Evolutionary conservation across 2,113 vertebrate genomes (phyloP).

Genomic region (Gasterosteus aculeatus): DNA sequence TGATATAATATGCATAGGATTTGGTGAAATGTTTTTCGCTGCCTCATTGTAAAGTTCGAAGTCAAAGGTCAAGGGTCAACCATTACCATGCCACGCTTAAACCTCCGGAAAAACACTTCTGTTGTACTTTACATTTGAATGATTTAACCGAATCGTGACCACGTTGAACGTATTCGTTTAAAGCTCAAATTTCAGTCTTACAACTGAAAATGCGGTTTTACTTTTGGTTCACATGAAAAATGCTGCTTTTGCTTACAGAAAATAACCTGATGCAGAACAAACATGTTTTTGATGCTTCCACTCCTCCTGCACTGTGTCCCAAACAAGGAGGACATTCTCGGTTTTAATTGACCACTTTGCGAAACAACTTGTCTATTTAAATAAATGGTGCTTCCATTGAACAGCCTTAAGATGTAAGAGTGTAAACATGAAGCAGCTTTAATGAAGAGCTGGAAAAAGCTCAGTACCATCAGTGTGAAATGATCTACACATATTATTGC

Average conservation of each 20-base stretch:
- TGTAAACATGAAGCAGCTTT: neutral
- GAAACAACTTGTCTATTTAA: neutral
- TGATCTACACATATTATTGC: neutral
- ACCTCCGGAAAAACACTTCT: neutral
- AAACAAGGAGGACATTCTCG: neutral
- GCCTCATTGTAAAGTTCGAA: neutral
- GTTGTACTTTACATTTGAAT: neutral
- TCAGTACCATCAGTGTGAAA: neutral
- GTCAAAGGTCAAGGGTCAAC: neutral
- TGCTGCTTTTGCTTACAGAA: neutral
- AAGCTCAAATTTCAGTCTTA: no score
- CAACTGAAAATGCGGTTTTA: neutral
- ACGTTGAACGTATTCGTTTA: neutral
- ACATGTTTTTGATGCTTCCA: neutral
- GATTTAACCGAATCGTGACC: neutral
- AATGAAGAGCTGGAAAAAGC: neutral
- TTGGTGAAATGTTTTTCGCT: neutral
- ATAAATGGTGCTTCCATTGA: neutral
- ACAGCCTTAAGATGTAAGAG: neutral
- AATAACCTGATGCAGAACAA: neutral
- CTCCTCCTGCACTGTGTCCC: neutral
- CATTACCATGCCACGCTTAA: neutral
- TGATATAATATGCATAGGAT: neutral
- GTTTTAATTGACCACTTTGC: no score
- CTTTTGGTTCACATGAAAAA: neutral